These are phyloP conservation scores for Apamea epomidion DNA, from an alignment of 2,888 invertebrate species.

Conservation along the genomic window DNA sequence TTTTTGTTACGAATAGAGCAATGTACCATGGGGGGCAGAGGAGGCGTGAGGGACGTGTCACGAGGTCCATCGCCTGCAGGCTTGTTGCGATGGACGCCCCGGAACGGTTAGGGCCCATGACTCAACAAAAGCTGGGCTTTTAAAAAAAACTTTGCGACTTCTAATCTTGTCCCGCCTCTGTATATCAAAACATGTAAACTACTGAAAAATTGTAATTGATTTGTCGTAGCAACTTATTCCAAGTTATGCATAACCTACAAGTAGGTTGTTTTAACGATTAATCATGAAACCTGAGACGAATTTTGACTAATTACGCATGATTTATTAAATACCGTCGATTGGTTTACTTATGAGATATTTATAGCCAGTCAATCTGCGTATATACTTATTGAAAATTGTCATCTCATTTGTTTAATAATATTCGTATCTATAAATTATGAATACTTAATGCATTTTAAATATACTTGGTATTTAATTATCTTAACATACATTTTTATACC, in stretches of 20 bases:
- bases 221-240: background rate
- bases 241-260: background rate
- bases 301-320: conserved; percentile 23
- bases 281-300: conserved; percentile 32
- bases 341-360: background rate
- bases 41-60: conserved; percentile 21
- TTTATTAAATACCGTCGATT: conserved; percentile 2
- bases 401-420: background rate
- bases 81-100: background rate
- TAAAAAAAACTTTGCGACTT: background rate
- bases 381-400: background rate
- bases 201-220: conserved; percentile 5
- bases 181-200: background rate
- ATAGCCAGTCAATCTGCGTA: background rate
- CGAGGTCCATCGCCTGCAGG: background rate
- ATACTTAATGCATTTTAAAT: background rate
- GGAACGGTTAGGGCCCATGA: conserved; percentile 19
- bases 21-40: conserved; percentile 8
- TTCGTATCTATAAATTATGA: background rate
- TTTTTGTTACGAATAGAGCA: conserved; percentile 37
- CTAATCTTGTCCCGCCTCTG: background rate
- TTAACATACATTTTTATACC: too few relatives aligned
- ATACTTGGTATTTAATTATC: background rate
- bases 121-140: conserved; percentile 3
- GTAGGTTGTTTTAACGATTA: conserved; percentile 34